Evolutionary conservation across 2,113 vertebrate species (phyloP), one percentile per base, ranked within the genome.

Genomic region (Crotalus tigris): DNA sequence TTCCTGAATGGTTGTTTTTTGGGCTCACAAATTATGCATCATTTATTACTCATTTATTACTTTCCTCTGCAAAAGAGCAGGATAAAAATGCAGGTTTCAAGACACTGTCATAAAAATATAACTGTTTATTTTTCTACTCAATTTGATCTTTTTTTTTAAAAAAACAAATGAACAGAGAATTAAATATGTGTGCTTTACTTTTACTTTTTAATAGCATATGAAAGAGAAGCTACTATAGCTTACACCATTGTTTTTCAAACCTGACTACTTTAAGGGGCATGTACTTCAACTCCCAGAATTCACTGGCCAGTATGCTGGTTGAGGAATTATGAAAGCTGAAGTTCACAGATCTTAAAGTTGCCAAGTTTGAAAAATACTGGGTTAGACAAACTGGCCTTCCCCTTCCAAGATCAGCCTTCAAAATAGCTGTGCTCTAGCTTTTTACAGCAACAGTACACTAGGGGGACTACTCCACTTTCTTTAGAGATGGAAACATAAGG

Each of bases 381-480:
- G 12, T 15, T 69, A n/a, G 12, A 69, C 29, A n/a, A 69, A 13
- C 26, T 69, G 29, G 29, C 85, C 53, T 92, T 69, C 59, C 96
- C 85, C 85, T 95, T 58, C 19, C 57, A 88, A 94, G 39, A 93
- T 13, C 89, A 89, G 51, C 69, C 93, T 23, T 61, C 1, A 11
- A 95, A 85, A 1, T 0, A 87, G 33, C 94, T 53, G 93, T 58
- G 10, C 51, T 96, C 12, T 33, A 87, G 93, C 92, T 95, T 93
- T 59, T 97, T 96, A 95, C 85, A 94, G 90, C 94, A 55, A 29
- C 19, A 58, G 58, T 94, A 94, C 92, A 93, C 94, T 92, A 92
- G 93, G 92, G 96, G 95, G 91, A 97, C 96, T 95, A 93, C 95
- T 95, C 95, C 91, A 95, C 92, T 96, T 96, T 96, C 93, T 91